Evolutionary conservation across 2,797 vertebrate genomes (phyloP).

Genomic region (Antennarius maculatus): DNA sequence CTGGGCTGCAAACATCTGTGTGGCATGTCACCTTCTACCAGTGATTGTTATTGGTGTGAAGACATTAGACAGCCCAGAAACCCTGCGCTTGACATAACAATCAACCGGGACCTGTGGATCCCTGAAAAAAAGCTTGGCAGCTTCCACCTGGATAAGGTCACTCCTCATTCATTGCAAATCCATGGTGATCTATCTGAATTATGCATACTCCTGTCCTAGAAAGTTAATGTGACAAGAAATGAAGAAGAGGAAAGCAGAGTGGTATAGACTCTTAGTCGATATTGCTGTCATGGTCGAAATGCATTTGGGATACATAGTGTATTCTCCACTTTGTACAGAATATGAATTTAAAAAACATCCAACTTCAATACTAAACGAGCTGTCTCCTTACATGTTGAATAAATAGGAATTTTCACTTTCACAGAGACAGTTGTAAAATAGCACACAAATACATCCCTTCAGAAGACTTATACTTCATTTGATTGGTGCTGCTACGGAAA

Average conservation of each 20-base stretch:
- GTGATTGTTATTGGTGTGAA: slow-evolving; percentile 72
- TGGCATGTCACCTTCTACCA: slow-evolving; percentile 63
- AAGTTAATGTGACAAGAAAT: slow-evolving; percentile 51
- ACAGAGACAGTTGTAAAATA: slow-evolving; percentile 21
- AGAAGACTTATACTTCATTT: slow-evolving; percentile 23
- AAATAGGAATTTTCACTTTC: slow-evolving; percentile 46
- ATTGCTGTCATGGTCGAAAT: slow-evolving; percentile 23
- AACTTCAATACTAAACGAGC: background rate
- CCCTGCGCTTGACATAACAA: slow-evolving; percentile 63
- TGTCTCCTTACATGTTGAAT: slow-evolving; percentile 21
- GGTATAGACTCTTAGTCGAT: slow-evolving; percentile 27
- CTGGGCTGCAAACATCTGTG: slow-evolving; percentile 55
- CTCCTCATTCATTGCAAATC: slow-evolving; percentile 44
- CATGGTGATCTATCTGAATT: slow-evolving; percentile 46
- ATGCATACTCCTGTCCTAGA: slow-evolving; percentile 46
- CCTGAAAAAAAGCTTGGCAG: slow-evolving; percentile 52
- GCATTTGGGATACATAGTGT: slow-evolving; percentile 7
- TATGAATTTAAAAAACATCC: slow-evolving; percentile 26
- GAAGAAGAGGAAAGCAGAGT: slow-evolving; percentile 14
- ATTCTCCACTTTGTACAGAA: slow-evolving; percentile 6
- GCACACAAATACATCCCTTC: slow-evolving; percentile 31
- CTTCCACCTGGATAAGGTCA: slow-evolving; percentile 60
- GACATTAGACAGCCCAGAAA: slow-evolving; percentile 53
- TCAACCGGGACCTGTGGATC: slow-evolving; percentile 63
- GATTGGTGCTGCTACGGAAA: slow-evolving; percentile 30